Base-by-base conservation (phyloP, 2,888 invertebrate genomes). In the Phengaris arion region DNA sequence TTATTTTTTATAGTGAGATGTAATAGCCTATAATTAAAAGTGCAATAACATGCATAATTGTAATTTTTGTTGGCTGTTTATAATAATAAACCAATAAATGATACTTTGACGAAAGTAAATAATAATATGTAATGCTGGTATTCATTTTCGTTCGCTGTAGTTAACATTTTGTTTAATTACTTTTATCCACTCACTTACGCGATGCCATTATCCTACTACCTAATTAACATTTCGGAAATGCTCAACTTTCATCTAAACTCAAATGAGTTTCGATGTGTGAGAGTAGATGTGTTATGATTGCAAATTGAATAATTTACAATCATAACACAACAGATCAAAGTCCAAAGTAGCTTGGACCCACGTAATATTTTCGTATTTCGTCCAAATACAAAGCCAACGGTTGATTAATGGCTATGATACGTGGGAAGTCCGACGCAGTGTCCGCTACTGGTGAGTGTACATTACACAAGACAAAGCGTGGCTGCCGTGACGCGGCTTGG, bases 401-500 rank as follows among this genome's bases (percentile, higher is more conserved):
- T 69, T 69, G 69, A 69, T 69, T 69, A 69, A 69, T 69, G 69
- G 76, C 76, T 73, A 77, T 77, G 77, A 77, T 75, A 76, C 76
- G 48, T 54, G 68, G 76, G 68, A 74, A 78, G 78, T 79, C 80
- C 79, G 76, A 74, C 77, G 78, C 77, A 78, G 72, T 78, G 77
- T 64, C 64, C 64, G 15, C 15, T 35, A 64, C 64, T 76, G 78
- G 78, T 78, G 79, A 79, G 76, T 79, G 81, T 81, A 81, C 80
- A 77, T 77, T 78, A 77, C 77, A 52, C 46, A 81, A 81, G 80
- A 82, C 82, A 82, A 81, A 81, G 80, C 79, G 79, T 79, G 78
- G 76, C 76, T 74, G 79, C 79, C 80, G 78, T 48, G 69, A 69
- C 69, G 69, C 13, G 69, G 69, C 69, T 68, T 12, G 5, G 64